Evolutionary conservation across 2,888 invertebrate genomes (phyloP).

Genomic region (Orthosia cruda): DNA sequence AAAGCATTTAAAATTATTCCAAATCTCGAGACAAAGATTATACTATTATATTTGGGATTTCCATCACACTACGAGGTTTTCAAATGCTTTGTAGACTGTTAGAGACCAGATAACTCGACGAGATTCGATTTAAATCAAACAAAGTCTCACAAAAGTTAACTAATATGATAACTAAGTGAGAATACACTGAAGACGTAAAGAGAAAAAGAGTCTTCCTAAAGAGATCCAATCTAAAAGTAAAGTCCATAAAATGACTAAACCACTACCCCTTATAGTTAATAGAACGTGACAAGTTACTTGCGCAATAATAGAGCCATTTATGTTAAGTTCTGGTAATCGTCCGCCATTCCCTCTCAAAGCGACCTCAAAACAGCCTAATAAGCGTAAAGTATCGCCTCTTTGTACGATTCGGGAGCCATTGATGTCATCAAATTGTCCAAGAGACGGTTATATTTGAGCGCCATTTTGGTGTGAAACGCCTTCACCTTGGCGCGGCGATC

Average conservation of each 20-base stretch:
- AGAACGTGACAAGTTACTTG: slow-evolving; percentile 19
- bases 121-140: too few species aligned
- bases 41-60: background rate
- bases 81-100: too few species aligned
- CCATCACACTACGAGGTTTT: too few species aligned
- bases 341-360: slow-evolving; percentile 11
- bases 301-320: slow-evolving; percentile 31
- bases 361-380: slow-evolving; percentile 46
- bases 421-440: slow-evolving; percentile 61
- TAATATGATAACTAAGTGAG: too few species aligned
- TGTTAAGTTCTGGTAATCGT: slow-evolving; percentile 10
- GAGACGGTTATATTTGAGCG: slow-evolving; percentile 57
- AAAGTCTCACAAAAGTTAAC: too few species aligned
- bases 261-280: background rate
- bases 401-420: slow-evolving; percentile 51
- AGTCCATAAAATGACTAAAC: background rate
- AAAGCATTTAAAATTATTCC: background rate
- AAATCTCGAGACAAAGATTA: too few species aligned
- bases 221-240: background rate
- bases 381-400: slow-evolving; percentile 38
- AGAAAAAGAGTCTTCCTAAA: too few species aligned
- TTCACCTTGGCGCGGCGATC: slow-evolving; percentile 62
- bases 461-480: slow-evolving; percentile 66
- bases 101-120: too few species aligned
- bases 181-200: too few species aligned